Conservation (phyloP, 2,797 vertebrate species). For the Adrianichthys oophorus region DNA sequence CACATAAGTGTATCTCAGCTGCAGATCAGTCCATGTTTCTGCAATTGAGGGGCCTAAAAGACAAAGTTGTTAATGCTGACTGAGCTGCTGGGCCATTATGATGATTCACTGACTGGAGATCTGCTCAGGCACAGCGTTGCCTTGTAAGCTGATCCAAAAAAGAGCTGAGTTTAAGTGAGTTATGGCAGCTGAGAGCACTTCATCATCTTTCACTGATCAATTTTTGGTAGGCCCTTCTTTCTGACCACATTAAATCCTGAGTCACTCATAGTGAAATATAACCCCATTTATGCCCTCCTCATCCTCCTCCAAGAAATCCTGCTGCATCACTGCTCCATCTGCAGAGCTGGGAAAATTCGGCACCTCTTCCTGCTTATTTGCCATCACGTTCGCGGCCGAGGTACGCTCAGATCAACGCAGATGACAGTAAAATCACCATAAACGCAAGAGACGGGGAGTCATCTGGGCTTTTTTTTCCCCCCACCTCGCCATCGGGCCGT, state of each 20-base stretch:
- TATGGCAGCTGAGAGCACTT: constrained; percentile 51
- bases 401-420: constrained; percentile 40
- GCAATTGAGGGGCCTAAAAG: constrained; percentile 39
- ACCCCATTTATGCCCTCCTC: constrained; percentile 51
- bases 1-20: constrained; percentile 15
- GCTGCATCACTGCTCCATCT: constrained; percentile 85
- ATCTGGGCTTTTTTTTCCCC: background rate
- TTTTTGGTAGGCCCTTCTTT: constrained; percentile 31
- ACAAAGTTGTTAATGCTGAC: constrained; percentile 52
- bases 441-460: background rate
- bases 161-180: constrained; percentile 49
- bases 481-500: constrained; percentile 7
- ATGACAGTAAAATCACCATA: constrained; percentile 12
- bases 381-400: constrained; percentile 17
- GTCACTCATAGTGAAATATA: constrained; percentile 38
- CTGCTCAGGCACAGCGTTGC: constrained; percentile 23
- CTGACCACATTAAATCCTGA: constrained; percentile 44
- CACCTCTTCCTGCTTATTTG: constrained; percentile 42
- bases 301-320: constrained; percentile 74
- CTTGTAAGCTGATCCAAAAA: constrained; percentile 35
- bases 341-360: constrained; percentile 59
- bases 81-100: constrained; percentile 31
- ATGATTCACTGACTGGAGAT: constrained; percentile 33
- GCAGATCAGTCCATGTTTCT: constrained; percentile 21
- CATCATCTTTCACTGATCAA: constrained; percentile 53